Conservation (phyloP, 1,140 invertebrate species). For the Drosophila miranda region DNA sequence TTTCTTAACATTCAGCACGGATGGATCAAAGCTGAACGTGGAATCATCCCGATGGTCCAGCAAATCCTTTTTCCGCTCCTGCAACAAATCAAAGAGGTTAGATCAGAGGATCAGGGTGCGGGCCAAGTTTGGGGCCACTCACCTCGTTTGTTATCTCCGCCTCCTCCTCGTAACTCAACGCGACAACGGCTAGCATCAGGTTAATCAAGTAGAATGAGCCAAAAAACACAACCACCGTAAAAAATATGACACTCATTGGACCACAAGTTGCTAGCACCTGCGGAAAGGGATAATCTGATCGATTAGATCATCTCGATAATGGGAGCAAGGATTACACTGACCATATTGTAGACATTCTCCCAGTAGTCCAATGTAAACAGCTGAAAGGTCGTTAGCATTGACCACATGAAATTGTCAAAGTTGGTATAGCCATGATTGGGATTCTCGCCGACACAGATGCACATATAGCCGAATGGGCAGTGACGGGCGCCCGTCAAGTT, state of each 20-base stretch:
- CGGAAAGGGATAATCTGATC: constrained; percentile 17
- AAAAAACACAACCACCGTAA: constrained; percentile 96
- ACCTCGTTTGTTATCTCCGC: constrained; percentile 95
- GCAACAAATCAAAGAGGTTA: neutral
- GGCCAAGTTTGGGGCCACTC: constrained; percentile 42
- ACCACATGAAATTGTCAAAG: constrained; percentile 97
- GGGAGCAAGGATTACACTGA: constrained; percentile 65
- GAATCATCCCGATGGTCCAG: constrained; percentile 94
- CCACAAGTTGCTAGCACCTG: constrained; percentile 94
- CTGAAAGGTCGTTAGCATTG: constrained; percentile 96
- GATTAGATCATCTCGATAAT: constrained; percentile 20
- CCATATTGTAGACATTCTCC: constrained; percentile 97
- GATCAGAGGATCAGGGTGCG: neutral
- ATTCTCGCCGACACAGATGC: constrained; percentile 93
- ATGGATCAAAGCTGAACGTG: constrained; percentile 94
- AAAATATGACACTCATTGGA: constrained; percentile 94
- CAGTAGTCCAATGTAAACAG: constrained; percentile 96
- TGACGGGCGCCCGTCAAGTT: constrained; percentile 92
- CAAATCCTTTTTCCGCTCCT: constrained; percentile 92
- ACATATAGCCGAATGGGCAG: constrained; percentile 90
- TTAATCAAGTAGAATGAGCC: constrained; percentile 97
- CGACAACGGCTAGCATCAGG: constrained; percentile 95
- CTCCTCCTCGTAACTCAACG: constrained; percentile 95
- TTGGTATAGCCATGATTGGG: constrained; percentile 96
- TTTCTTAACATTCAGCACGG: constrained; percentile 90